These are phyloP conservation scores for Latrodectus elegans DNA, from an alignment of 2,888 invertebrate genomes.

Conservation along the genomic window DNA sequence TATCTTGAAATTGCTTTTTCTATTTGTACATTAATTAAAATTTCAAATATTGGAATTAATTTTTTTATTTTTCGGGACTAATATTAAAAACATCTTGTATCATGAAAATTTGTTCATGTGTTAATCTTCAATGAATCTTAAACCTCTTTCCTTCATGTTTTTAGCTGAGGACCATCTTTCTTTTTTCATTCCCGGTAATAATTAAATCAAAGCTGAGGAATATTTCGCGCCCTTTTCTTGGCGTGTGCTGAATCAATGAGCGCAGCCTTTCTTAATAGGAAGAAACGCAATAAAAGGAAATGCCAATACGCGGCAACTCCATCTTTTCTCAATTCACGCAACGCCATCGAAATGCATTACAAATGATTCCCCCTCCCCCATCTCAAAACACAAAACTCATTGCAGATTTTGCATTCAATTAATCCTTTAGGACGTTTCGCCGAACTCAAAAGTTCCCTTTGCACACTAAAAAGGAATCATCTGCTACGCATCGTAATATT, in stretches of 20 bases:
- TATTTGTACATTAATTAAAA: no score
- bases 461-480: conserved; percentile 26
- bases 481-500: conserved; percentile 46
- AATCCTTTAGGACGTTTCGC: conserved; percentile 3
- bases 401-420: not conserved
- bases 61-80: no score
- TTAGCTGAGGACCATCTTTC: no score
- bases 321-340: conserved; percentile 5
- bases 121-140: no score
- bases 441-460: not conserved
- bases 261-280: not conserved
- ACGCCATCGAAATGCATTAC: conserved; percentile 2
- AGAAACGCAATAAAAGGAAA: conserved; percentile 2
- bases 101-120: no score
- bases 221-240: not conserved
- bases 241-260: not conserved
- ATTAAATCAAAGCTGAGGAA: not conserved
- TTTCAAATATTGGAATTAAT: no score
- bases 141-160: no score
- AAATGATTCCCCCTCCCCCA: not conserved
- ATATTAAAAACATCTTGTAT: no score
- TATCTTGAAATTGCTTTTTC: no score
- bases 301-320: not conserved
- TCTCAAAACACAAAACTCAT: conserved; percentile 7
- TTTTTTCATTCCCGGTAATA: no score